These are phyloP conservation scores for Halcyon senegalensis DNA, from an alignment of 2,113 vertebrate species.

Conservation along the genomic window DNA sequence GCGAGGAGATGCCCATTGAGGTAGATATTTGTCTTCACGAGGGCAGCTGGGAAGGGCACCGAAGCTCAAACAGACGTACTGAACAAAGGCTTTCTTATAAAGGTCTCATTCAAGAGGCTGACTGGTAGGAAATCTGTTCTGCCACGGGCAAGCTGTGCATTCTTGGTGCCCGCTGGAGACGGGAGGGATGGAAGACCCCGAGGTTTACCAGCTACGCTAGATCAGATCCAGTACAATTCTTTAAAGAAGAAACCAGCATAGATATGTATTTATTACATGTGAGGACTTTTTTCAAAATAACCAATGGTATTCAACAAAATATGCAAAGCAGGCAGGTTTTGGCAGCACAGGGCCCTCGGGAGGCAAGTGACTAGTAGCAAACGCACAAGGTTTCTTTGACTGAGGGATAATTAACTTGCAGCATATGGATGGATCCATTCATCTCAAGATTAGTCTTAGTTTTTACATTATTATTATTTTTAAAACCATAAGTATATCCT, in stretches of 20 bases:
- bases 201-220: neutral
- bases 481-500: neutral
- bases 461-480: slow-evolving; percentile 20
- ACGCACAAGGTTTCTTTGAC: neutral
- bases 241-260: neutral
- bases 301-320: neutral
- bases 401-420: neutral
- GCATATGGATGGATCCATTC: neutral
- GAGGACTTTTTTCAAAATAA: neutral
- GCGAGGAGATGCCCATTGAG: neutral
- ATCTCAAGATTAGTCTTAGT: neutral
- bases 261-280: neutral
- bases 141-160: accelerated
- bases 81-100: slow-evolving; percentile 38
- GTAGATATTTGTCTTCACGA: neutral
- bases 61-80: neutral
- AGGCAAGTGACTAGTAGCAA: neutral
- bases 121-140: neutral
- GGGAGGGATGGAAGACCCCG: neutral
- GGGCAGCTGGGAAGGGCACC: slow-evolving; percentile 49
- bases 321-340: neutral
- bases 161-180: neutral
- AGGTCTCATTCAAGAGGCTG: slow-evolving; percentile 42
- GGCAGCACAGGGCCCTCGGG: neutral
- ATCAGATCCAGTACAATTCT: neutral